Conservation (phyloP, 2,113 vertebrate genomes). For the Casuarius casuarius region DNA sequence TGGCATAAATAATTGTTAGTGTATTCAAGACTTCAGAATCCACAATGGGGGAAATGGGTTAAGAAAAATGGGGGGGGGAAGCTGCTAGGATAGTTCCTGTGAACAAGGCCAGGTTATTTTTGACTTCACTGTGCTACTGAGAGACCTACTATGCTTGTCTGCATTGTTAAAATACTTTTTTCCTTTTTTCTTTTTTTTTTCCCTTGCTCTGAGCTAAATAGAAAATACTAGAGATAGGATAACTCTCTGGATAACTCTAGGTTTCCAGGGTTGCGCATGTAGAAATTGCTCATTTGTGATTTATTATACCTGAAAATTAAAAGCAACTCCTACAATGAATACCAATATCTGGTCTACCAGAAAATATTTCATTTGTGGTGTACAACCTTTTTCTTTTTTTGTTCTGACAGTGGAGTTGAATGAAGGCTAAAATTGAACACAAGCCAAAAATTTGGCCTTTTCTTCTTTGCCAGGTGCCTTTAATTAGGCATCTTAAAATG, state of each 20-base stretch:
- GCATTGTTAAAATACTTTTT: neutral
- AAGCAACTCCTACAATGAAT: neutral
- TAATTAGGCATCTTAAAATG: neutral
- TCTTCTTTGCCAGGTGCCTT: neutral
- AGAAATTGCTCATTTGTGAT: neutral
- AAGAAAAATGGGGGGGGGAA: neutral
- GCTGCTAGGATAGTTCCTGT: neutral
- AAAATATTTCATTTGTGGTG: neutral
- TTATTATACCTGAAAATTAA: neutral
- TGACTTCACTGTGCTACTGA: neutral
- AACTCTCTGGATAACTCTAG: neutral
- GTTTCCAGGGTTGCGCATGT: neutral
- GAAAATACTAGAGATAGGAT: neutral
- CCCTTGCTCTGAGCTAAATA: neutral
- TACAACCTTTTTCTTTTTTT: neutral
- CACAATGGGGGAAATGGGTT: neutral
- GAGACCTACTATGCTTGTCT: neutral
- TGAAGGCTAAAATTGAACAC: neutral
- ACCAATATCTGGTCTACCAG: neutral
- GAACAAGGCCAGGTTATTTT: neutral
- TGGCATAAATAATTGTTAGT: neutral
- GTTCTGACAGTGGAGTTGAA: neutral
- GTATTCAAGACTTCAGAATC: neutral
- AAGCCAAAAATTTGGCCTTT: rapidly evolving
- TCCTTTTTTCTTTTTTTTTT: neutral